Evolutionary conservation across 2,888 invertebrate genomes (phyloP), one percentile per base, ranked within the genome.

Genomic region (Andrena dorsata): DNA sequence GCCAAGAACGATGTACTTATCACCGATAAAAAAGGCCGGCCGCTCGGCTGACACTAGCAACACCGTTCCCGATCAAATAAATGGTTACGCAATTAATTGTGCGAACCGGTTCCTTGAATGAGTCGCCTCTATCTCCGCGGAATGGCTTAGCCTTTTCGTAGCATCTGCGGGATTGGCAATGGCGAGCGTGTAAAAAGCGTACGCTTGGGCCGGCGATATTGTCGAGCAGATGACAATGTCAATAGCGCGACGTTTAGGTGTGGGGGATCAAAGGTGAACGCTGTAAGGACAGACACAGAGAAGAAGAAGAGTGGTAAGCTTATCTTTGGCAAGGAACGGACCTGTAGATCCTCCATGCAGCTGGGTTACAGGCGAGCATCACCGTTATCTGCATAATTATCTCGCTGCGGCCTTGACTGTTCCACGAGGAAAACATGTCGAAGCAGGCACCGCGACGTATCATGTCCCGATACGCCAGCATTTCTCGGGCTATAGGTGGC

Each of bases 311-410:
- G 32, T 60, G 28, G 32, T 30, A 63, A 64, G 66, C 72, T 76
- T 78, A 83, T 82, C 78, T 69, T 80, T 68, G 26, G n/a, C 61
- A 74, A 61, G 53, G 49, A 86, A 88, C 87, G 86, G 87, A 87
- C 87, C 87, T 87, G 88, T 79, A 60, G 79, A 68, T 87, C 77
- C 84, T 88, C 82, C 56, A 53, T 65, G 80, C 73, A 69, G 87
- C 75, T 61, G 73, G 61, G 74, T 66, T 76, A 83, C 81, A 73
- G 81, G 64, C 75, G 60, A 66, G 73, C 73, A 74, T 80, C 76
- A 63, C 76, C 83, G 81, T 81, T 85, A 81, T 83, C 84, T 83
- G 76, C 86, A 80, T 84, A 71, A 81, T 83, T 83, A 88, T 86
- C 82, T 79, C 71, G 64, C 60, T 61, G 60, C 49, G 88, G 85